Conservation (phyloP, 2,888 invertebrate species). For the Temnothorax unifasciatus region DNA sequence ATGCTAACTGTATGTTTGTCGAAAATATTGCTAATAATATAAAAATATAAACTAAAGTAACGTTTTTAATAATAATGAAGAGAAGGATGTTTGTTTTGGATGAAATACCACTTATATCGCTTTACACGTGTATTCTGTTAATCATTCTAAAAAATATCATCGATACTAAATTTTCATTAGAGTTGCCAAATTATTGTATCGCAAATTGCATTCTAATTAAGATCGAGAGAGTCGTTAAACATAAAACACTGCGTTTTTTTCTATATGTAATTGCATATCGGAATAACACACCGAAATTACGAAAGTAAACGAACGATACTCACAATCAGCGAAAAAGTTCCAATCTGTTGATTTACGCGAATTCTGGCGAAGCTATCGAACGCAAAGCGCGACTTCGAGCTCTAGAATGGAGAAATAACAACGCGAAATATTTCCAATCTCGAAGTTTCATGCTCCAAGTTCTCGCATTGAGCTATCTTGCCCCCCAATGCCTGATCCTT, state of each 20-base stretch:
- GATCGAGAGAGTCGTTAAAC: background rate
- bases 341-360: conserved; percentile 71
- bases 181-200: background rate
- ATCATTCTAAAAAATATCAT: background rate
- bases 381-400: conserved; percentile 35
- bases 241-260: background rate
- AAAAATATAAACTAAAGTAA: background rate
- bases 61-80: background rate
- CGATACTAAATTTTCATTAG: background rate
- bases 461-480: conserved; percentile 62
- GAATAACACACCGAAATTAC: conserved; percentile 22
- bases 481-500: conserved; percentile 26
- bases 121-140: background rate
- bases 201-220: background rate
- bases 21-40: background rate
- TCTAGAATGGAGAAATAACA: conserved; percentile 41
- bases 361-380: conserved; percentile 14
- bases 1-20: background rate
- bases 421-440: conserved; percentile 76
- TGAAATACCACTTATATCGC: background rate
- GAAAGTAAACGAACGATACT: conserved; percentile 6
- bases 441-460: conserved; percentile 71
- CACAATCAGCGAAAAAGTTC: conserved; percentile 61
- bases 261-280: background rate
- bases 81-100: background rate